Evolutionary conservation across 2,113 vertebrate genomes (phyloP).

Genomic region (Nipponia nippon): DNA sequence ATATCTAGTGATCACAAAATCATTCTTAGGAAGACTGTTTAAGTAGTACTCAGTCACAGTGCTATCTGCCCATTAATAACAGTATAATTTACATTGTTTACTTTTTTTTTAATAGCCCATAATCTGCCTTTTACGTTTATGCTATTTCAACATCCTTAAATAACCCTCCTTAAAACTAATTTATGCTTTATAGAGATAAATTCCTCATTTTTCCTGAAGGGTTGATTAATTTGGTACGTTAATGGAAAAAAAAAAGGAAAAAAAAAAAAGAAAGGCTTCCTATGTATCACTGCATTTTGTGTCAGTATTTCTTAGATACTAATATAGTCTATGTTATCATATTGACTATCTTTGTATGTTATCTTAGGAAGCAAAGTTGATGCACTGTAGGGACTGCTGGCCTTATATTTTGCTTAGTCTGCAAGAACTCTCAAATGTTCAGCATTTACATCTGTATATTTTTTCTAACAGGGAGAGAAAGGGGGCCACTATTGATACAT

Average conservation of each 20-base stretch:
- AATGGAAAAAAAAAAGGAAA: background rate
- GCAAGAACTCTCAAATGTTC: background rate
- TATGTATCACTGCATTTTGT: background rate
- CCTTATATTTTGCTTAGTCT: background rate
- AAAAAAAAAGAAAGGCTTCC: background rate
- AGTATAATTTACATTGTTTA: background rate
- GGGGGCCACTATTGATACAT: background rate
- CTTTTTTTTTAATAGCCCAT: background rate
- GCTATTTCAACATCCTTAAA: background rate
- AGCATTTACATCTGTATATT: background rate
- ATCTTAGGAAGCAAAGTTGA: background rate
- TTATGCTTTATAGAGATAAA: background rate
- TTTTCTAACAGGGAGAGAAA: background rate
- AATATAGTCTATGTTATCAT: background rate
- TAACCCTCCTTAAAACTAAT: background rate
- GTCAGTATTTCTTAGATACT: background rate
- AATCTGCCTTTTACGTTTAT: background rate
- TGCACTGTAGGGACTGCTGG: background rate
- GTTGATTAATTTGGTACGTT: background rate
- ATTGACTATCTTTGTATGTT: background rate
- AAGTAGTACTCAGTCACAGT: background rate
- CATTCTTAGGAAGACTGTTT: background rate
- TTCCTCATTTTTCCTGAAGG: background rate
- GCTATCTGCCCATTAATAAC: background rate
- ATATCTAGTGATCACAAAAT: background rate